Conservation (phyloP, 2,888 invertebrate genomes). For the Megaustenia siamemsis region DNA sequence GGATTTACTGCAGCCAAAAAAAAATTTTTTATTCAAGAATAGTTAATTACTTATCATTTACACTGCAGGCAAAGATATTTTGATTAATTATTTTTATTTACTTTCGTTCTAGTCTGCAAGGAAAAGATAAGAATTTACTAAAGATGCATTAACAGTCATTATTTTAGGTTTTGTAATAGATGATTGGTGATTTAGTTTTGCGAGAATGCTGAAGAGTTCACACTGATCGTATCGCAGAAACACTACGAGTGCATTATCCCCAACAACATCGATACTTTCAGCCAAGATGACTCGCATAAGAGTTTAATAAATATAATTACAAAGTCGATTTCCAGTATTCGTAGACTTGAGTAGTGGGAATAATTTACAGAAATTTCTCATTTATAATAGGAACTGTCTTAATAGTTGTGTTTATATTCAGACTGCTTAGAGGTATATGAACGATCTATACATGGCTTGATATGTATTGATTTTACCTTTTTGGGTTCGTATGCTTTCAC, state of each 20-base stretch:
- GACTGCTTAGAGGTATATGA: no score
- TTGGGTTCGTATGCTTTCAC: no score
- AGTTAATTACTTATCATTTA: not conserved
- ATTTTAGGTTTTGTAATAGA: not conserved
- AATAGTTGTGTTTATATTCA: not conserved
- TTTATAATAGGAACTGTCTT: not conserved
- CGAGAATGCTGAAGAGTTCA: no score
- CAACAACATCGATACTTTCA: not conserved
- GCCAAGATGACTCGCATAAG: not conserved
- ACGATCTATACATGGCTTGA: no score
- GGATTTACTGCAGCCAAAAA: not conserved
- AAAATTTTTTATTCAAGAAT: not conserved
- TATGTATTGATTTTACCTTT: no score
- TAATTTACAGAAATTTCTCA: not conserved
- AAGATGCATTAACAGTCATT: not conserved
- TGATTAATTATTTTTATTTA: not conserved
- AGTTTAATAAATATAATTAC: not conserved
- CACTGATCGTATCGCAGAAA: no score
- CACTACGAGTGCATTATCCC: not conserved
- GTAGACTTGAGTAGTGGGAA: not conserved
- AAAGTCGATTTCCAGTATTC: not conserved
- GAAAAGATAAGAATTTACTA: not conserved
- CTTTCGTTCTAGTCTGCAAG: not conserved
- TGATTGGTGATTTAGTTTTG: no score
- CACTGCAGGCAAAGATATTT: not conserved